Conservation (phyloP, 2,888 invertebrate species). For the Spilosoma lubricipeda region DNA sequence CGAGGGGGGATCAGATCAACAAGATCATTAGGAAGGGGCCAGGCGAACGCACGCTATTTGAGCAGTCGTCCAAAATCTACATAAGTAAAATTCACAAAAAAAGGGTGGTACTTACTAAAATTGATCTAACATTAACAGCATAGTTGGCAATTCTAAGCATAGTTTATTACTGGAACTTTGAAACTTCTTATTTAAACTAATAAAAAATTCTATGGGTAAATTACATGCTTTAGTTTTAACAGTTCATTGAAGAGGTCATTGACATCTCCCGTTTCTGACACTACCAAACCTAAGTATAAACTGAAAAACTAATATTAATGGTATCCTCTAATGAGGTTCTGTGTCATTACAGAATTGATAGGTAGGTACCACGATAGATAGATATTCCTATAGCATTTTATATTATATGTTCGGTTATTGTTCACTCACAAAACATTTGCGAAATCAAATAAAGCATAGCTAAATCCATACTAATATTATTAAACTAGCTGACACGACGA, state of each 20-base stretch:
- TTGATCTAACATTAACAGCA: slow-evolving; percentile 49
- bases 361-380: not conserved
- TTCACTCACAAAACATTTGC: no score
- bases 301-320: not conserved
- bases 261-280: slow-evolving; percentile 9
- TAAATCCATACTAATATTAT: no score
- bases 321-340: not conserved
- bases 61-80: not conserved
- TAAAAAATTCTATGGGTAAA: not conserved
- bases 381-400: no score
- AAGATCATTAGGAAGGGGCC: no score
- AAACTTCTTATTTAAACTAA: slow-evolving; percentile 10
- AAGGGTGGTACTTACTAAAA: slow-evolving; percentile 58
- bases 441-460: no score
- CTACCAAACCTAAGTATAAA: not conserved
- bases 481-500: no score
- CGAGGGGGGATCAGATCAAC: no score
- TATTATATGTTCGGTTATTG: no score
- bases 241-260: not conserved
- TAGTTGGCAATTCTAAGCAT: slow-evolving; percentile 64
- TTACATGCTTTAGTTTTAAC: slow-evolving; percentile 10
- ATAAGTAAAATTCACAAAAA: not conserved
- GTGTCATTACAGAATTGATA: not conserved
- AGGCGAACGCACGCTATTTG: no score
- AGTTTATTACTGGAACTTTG: slow-evolving; percentile 26